These are phyloP conservation scores for Megathymus violae DNA, from an alignment of 1,140 invertebrate genomes.

Conservation along the genomic window DNA sequence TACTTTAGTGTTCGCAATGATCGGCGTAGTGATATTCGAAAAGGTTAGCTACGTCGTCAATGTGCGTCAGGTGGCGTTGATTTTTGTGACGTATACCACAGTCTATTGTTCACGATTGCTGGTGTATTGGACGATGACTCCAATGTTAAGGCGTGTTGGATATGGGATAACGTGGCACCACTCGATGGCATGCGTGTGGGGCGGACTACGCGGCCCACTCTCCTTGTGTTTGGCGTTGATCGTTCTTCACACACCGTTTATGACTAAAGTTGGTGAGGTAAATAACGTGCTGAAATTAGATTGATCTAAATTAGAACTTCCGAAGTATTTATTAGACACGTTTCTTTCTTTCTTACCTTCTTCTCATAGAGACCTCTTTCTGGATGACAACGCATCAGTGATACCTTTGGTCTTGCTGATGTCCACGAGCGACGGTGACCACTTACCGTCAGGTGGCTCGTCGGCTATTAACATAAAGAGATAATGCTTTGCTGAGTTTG, in stretches of 20 bases:
- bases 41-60: conserved; percentile 61
- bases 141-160: conserved; percentile 61
- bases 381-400: too few species aligned
- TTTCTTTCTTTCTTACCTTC: too few species aligned
- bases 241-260: conserved; percentile 61
- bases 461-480: too few species aligned
- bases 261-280: conserved; percentile 64
- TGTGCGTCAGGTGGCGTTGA: conserved; percentile 60
- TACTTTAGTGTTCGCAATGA: conserved; percentile 69
- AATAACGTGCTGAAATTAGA: conserved; percentile 27
- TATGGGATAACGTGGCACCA: conserved; percentile 74
- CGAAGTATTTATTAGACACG: too few species aligned
- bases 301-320: too few species aligned
- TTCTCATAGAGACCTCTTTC: too few species aligned
- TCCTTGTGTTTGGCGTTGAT: conserved; percentile 68
- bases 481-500: too few species aligned
- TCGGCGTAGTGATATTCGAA: conserved; percentile 73
- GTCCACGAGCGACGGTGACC: too few species aligned
- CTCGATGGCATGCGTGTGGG: conserved; percentile 73
- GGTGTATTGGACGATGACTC: conserved; percentile 66
- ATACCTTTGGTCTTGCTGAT: too few species aligned
- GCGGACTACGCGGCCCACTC: conserved; percentile 64
- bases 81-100: conserved; percentile 72
- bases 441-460: too few species aligned
- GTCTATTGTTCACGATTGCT: conserved; percentile 68